Percentiles rank a stretch among this genome's conserved stretches.
These are phyloP conservation scores for Limnephilus marmoratus DNA, from an alignment of 2,888 invertebrate genomes.

Conservation along the genomic window DNA sequence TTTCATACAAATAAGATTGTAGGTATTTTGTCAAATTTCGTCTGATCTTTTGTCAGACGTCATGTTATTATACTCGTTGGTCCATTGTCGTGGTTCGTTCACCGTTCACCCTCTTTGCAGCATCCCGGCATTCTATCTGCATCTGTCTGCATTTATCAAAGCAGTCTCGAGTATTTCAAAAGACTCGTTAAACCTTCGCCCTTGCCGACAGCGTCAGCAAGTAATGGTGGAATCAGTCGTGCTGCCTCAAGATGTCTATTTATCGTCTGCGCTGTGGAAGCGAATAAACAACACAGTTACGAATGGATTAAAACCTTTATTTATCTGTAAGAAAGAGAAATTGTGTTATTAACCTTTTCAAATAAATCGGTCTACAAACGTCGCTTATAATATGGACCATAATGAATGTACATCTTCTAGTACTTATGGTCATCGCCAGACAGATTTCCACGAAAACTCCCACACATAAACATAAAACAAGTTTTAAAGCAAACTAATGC, in stretches of 20 bases:
- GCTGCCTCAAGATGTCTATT: neutral
- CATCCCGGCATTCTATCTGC: conserved; percentile 34
- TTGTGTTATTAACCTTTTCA: neutral
- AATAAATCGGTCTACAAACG: neutral
- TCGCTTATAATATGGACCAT: too few relatives aligned
- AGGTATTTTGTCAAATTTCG: neutral
- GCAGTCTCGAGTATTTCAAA: conserved; percentile 48
- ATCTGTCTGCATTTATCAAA: conserved; percentile 57
- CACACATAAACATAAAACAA: too few relatives aligned
- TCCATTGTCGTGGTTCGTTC: conserved; percentile 43
- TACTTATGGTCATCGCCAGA: too few relatives aligned
- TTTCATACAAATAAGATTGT: neutral
- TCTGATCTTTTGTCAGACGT: conserved; percentile 15
- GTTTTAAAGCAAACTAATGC: too few relatives aligned
- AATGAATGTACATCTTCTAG: too few relatives aligned
- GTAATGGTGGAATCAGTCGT: neutral
- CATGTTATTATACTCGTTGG: conserved; percentile 18
- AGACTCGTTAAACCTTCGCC: conserved; percentile 43
- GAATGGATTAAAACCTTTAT: neutral
- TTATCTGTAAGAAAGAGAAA: neutral
- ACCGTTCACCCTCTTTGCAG: conserved; percentile 28
- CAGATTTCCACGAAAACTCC: too few relatives aligned
- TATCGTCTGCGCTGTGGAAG: neutral
- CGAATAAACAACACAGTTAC: neutral
- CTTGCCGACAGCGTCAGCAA: conserved; percentile 16